phyloP scores from a whole-genome alignment of 2,797 vertebrate genomes.

The Danio tinwini region DNA sequence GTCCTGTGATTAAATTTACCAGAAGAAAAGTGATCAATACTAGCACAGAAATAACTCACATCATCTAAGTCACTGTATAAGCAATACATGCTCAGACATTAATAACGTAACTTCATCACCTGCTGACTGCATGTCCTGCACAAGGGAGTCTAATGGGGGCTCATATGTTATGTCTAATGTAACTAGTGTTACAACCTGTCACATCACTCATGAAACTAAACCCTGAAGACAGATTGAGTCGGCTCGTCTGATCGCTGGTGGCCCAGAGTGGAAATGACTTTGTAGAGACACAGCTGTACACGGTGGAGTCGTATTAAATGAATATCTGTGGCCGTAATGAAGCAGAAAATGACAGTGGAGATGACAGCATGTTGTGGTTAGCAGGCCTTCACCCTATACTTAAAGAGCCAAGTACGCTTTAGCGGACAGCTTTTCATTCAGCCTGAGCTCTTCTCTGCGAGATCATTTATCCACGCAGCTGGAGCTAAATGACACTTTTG shows the following conservation, averaged over 20 bases:
- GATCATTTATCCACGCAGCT: conserved; percentile 12
- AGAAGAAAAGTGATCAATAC: neutral
- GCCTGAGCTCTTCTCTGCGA: neutral
- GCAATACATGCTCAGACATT: neutral
- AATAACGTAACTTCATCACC: conserved; percentile 17
- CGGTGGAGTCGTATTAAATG: conserved; percentile 73
- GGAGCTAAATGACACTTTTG: neutral
- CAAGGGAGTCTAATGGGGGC: neutral
- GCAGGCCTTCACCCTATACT: conserved; percentile 60
- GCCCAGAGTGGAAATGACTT: conserved; percentile 73
- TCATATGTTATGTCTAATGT: neutral
- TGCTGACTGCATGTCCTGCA: neutral
- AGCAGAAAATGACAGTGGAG: conserved; percentile 73
- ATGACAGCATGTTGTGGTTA: conserved; percentile 73
- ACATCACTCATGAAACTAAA: conserved; percentile 21
- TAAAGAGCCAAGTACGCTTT: neutral
- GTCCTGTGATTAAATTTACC: too few relatives aligned
- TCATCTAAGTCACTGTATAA: neutral
- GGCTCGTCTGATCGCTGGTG: conserved; percentile 6
- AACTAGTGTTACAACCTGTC: conserved; percentile 21
- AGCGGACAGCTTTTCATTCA: neutral
- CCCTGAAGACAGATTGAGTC: conserved; percentile 2
- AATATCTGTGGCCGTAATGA: conserved; percentile 73
- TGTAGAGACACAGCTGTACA: conserved; percentile 69
- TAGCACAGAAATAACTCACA: conserved; percentile 1